Conservation (phyloP, 2,888 invertebrate species). For the Drosophila subsilvestris region DNA sequence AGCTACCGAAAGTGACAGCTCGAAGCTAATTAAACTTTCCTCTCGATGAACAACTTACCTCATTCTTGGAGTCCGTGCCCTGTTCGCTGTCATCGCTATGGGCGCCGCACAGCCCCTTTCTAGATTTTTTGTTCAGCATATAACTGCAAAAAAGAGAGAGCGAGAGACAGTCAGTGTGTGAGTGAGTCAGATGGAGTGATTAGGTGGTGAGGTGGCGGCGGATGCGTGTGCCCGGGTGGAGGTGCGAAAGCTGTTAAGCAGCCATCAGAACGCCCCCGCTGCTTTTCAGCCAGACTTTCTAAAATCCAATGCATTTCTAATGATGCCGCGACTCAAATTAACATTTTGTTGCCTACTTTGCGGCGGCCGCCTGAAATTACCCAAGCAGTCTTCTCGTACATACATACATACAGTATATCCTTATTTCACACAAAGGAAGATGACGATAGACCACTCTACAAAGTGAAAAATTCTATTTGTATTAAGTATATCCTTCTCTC, state of each 20-base stretch:
- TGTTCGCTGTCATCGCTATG: conserved; percentile 73
- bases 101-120: conserved; percentile 43
- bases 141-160: conserved; percentile 48
- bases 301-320: conserved; percentile 66
- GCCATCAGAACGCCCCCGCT: conserved; percentile 1
- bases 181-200: not conserved
- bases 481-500: no score
- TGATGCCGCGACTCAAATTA: conserved; percentile 42
- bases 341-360: conserved; percentile 60
- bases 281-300: conserved; percentile 26
- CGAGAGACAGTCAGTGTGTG: not conserved
- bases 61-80: conserved; percentile 65
- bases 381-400: not conserved
- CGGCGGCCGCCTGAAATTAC: conserved; percentile 38
- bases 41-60: conserved; percentile 62
- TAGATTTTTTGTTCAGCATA: conserved; percentile 64
- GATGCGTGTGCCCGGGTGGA: not conserved
- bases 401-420: not conserved
- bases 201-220: not conserved
- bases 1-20: conserved; percentile 11
- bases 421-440: not conserved
- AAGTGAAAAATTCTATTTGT: not conserved
- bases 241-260: conserved; percentile 34
- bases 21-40: conserved; percentile 11
- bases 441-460: not conserved